Percentiles rank a stretch among this genome's conserved stretches.
Conservation (phyloP, 2,888 invertebrate species). For the Drosophila borborema region DNA sequence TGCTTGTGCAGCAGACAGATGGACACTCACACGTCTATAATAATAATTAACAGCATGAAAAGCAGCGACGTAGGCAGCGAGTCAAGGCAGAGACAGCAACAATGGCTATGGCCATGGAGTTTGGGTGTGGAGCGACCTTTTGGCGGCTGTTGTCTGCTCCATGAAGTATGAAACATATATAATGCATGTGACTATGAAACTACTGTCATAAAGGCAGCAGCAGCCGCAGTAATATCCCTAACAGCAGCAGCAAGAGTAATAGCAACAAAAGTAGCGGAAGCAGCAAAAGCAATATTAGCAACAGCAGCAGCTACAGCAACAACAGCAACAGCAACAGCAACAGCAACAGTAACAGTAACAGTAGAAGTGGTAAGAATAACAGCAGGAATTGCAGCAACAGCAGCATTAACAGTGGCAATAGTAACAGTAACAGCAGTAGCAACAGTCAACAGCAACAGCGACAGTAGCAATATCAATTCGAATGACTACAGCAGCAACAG, state of each 20-base stretch:
- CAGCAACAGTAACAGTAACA: neutral
- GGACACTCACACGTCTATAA: slow-evolving; percentile 81
- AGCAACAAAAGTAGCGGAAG: slow-evolving; percentile 14
- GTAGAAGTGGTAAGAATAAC: neutral
- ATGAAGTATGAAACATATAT: slow-evolving; percentile 77
- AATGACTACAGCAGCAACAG: neutral
- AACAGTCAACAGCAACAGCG: slow-evolving; percentile 5
- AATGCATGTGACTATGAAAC: slow-evolving; percentile 75
- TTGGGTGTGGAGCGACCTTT: slow-evolving; percentile 11
- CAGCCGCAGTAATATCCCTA: too few relatives aligned
- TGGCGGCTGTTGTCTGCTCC: slow-evolving; percentile 33
- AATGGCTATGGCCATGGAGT: neutral
- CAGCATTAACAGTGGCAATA: neutral
- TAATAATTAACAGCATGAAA: slow-evolving; percentile 83
- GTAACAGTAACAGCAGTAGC: neutral
- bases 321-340: neutral
- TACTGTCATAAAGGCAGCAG: slow-evolving; percentile 59
- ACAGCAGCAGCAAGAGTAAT: neutral
- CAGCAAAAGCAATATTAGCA: slow-evolving; percentile 3
- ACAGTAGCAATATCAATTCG: neutral
- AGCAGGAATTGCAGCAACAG: neutral
- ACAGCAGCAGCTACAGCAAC: neutral
- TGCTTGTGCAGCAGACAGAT: slow-evolving; percentile 47
- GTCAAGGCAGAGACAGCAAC: slow-evolving; percentile 7
- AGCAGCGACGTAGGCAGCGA: slow-evolving; percentile 24